phyloP scores from a whole-genome alignment of 2,797 vertebrate species.

The Channallabes apus region DNA sequence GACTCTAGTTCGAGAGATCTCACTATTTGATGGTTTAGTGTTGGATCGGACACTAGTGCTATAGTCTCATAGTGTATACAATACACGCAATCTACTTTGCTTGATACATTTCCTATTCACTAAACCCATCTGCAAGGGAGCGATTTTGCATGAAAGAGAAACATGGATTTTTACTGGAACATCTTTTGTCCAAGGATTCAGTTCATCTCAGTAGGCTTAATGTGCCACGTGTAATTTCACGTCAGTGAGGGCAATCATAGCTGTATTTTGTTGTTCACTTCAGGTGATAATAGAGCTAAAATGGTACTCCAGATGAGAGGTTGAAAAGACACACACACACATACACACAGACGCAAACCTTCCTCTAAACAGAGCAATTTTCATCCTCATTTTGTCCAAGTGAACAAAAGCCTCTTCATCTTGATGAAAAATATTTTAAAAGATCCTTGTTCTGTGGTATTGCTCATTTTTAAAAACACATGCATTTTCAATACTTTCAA shows the following conservation, averaged over 20 bases:
- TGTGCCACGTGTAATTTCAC: not conserved
- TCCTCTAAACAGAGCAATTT: not conserved
- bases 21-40: constrained; percentile 34
- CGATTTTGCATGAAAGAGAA: constrained; percentile 1
- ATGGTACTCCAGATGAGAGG: constrained; percentile 14
- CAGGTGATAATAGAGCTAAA: constrained; percentile 18
- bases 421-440: not conserved
- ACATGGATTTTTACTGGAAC: constrained; percentile 1
- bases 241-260: constrained; percentile 11
- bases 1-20: constrained; percentile 52
- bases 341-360: not conserved
- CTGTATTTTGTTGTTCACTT: not conserved
- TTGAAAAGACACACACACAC: not conserved
- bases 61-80: not conserved
- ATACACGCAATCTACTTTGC: constrained; percentile 20
- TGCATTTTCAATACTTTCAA: not conserved
- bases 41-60: constrained; percentile 22
- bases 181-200: constrained; percentile 10
- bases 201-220: not conserved
- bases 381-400: constrained; percentile 14
- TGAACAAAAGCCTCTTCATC: constrained; percentile 4
- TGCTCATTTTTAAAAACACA: constrained; percentile 3
- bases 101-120: not conserved
- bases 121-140: not conserved
- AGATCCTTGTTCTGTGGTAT: not conserved